Conservation (phyloP, 2,113 vertebrate species). For the Heterocephalus glaber region DNA sequence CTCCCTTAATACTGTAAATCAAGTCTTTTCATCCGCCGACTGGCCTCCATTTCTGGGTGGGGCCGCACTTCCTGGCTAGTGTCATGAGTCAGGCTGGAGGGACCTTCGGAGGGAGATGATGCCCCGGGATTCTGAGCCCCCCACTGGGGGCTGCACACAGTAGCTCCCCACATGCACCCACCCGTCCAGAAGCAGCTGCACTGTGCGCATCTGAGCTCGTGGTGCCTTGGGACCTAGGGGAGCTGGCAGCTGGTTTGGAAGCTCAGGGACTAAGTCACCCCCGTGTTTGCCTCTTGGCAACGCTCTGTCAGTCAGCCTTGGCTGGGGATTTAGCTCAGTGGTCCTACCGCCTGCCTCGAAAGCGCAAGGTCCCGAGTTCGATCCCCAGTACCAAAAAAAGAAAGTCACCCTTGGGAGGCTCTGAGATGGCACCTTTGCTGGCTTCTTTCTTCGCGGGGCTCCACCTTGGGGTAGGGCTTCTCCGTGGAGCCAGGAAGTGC, state of each 20-base stretch:
- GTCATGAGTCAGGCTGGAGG: too few relatives aligned
- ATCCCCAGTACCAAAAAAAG: too few relatives aligned
- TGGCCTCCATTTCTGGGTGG: too few relatives aligned
- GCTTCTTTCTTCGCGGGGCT: neutral
- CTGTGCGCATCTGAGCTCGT: fast-evolving
- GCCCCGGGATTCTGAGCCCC: neutral
- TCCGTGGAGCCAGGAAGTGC: fast-evolving
- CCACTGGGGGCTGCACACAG: neutral
- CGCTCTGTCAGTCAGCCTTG: too few relatives aligned
- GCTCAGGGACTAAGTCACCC: fast-evolving
- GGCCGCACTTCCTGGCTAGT: too few relatives aligned
- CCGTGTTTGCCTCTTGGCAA: neutral
- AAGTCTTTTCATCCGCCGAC: neutral
- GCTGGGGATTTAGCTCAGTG: too few relatives aligned
- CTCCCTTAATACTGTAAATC: neutral
- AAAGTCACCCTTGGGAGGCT: neutral
- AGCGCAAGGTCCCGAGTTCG: too few relatives aligned
- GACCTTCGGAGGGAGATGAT: neutral
- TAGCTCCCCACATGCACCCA: fast-evolving
- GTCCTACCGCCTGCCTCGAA: too few relatives aligned
- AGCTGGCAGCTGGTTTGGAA: neutral
- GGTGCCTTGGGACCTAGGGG: too few relatives aligned
- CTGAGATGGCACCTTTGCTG: neutral
- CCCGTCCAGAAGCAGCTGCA: neutral
- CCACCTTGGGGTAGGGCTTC: neutral